These are phyloP conservation scores for Pollachius pollachius DNA, from an alignment of 2,113 vertebrate genomes.

Conservation along the genomic window DNA sequence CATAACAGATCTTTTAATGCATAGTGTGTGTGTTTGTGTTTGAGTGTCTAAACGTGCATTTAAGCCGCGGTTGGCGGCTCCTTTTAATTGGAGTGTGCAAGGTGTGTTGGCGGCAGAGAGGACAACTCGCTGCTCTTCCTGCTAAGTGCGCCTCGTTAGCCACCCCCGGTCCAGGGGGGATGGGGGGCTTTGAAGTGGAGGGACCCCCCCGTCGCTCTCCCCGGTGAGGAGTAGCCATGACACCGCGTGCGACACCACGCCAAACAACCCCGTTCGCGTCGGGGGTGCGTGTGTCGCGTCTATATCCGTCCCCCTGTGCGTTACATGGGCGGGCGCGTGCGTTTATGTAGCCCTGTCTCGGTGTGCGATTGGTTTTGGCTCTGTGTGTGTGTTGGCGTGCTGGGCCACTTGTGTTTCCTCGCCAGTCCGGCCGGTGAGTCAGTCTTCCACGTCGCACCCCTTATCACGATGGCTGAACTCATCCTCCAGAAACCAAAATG, in stretches of 20 bases:
- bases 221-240: slow-evolving; percentile 44
- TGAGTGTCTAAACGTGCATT: slow-evolving; percentile 61
- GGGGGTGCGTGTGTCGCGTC: no score
- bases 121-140: slow-evolving; percentile 63
- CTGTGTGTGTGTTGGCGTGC: no score
- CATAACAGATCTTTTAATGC: no score
- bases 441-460: no score
- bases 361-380: no score
- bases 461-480: no score
- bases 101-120: slow-evolving; percentile 34
- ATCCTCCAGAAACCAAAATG: no score
- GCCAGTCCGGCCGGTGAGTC: no score
- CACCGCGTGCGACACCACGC: slow-evolving; percentile 33
- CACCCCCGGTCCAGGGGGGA: slow-evolving; percentile 41
- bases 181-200: slow-evolving; percentile 66
- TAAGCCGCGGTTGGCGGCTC: slow-evolving; percentile 42
- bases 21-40: background rate
- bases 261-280: background rate
- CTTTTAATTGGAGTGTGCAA: slow-evolving; percentile 50
- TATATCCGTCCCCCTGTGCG: no score
- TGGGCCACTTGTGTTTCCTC: no score
- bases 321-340: no score
- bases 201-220: slow-evolving; percentile 43
- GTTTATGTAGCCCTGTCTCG: no score
- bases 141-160: slow-evolving; percentile 68